phyloP scores from a whole-genome alignment of 2,888 invertebrate species.

The Alloplasta piceator region DNA sequence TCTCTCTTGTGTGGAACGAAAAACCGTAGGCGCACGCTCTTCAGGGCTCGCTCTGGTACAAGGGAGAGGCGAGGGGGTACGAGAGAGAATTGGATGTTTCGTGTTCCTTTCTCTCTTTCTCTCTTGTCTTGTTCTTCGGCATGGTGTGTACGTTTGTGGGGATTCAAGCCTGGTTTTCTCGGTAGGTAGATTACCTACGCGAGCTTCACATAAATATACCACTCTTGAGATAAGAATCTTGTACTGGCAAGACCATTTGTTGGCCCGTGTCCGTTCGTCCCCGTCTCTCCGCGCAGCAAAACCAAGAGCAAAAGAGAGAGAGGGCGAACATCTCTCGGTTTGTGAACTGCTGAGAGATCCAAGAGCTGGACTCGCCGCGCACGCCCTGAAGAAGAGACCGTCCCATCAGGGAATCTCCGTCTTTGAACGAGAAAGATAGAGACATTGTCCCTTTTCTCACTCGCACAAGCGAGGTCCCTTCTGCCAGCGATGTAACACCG shows the following conservation, averaged over 20 bases:
- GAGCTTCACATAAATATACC: conserved; percentile 80
- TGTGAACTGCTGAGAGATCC: conserved; percentile 25
- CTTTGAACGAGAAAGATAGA: conserved; percentile 29
- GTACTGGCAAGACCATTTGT: conserved; percentile 80
- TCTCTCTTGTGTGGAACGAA: conserved; percentile 45
- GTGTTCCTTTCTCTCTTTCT: conserved; percentile 43
- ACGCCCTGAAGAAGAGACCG: conserved; percentile 34
- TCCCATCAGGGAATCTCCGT: conserved; percentile 41
- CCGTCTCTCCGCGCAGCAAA: conserved; percentile 54
- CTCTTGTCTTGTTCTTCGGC: conserved; percentile 46
- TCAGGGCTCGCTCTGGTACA: conserved; percentile 19
- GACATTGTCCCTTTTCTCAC: conserved; percentile 13
- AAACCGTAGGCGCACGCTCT: conserved; percentile 62
- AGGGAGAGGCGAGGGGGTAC: conserved; percentile 30
- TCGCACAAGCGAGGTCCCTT: conserved; percentile 6
- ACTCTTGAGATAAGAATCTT: conserved; percentile 80
- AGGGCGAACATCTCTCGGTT: conserved; percentile 4
- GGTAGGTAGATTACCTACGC: conserved; percentile 78
- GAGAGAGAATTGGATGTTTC: conserved; percentile 60
- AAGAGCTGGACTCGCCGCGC: conserved; percentile 48
- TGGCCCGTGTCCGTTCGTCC: conserved; percentile 76
- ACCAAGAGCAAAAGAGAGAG: conserved; percentile 28
- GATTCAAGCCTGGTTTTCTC: conserved; percentile 64
- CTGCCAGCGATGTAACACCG: conserved; percentile 21
- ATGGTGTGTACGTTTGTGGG: conserved; percentile 25